Evolutionary conservation across 2,113 vertebrate genomes (phyloP).

Genomic region (Barnardius zonarius): DNA sequence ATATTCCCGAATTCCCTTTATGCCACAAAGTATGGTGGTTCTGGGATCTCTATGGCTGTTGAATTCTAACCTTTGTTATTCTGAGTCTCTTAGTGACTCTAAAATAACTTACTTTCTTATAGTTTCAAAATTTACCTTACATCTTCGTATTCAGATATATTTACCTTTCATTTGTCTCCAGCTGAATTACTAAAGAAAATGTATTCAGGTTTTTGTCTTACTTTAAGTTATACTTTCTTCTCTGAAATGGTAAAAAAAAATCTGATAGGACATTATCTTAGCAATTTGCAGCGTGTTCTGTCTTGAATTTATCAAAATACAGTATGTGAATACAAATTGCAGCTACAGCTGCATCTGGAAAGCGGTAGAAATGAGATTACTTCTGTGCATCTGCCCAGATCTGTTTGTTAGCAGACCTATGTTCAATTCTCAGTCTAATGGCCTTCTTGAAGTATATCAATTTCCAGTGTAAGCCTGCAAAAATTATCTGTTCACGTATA

Average conservation of each 20-base stretch:
- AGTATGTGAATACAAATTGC: not conserved
- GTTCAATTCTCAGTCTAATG: not conserved
- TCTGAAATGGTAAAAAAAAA: not conserved
- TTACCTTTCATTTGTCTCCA: not conserved
- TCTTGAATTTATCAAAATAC: not conserved
- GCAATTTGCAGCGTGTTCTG: not conserved
- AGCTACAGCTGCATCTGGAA: not conserved
- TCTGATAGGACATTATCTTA: not conserved
- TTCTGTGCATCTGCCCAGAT: not conserved
- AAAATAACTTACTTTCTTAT: not conserved
- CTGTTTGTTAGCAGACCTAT: fast-evolving
- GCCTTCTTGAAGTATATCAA: not conserved
- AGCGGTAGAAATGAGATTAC: not conserved
- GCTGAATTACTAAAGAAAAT: not conserved
- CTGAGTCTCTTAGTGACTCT: not conserved
- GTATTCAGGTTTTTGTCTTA: not conserved
- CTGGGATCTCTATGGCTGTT: not conserved
- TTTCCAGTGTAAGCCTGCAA: not conserved
- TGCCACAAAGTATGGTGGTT: not conserved
- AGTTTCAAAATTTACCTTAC: not conserved
- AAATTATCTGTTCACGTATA: not conserved
- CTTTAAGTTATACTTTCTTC: not conserved
- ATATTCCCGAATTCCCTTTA: not conserved
- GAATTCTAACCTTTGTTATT: not conserved
- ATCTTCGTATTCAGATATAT: not conserved